Evolutionary conservation across 2,888 invertebrate species (phyloP), one percentile per base, ranked within the genome.

Genomic region (Belgica antarctica): DNA sequence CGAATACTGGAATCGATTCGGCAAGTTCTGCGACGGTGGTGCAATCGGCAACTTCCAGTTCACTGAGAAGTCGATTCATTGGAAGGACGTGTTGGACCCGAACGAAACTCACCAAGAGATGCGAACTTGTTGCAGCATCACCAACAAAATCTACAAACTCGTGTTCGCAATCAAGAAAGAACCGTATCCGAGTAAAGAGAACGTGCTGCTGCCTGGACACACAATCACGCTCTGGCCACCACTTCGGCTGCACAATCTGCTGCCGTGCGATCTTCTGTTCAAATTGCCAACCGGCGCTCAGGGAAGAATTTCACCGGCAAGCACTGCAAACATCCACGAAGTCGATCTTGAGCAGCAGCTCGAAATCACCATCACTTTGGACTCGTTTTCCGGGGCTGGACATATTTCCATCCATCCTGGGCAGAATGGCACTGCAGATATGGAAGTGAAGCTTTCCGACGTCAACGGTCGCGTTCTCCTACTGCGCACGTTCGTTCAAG

Each of bases 221-320:
- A 87, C 89, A 15, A 87, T 98, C 72, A 86, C 88, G 1, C 81
- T 99, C 59, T 82, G 92, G 73, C 91, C 96, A 25, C 93, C 94
- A 0, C 82, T 98, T 17, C 84, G 89, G 15, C 78, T 97, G 2
- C 87, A 89, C 73, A 98, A 97, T 83, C 84, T 97, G 72, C 84
- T 98, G 66, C 97, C 97, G 0, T 84, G 89, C 73, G 92, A 92
- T 79, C 77, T 93, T 71, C 82, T 85, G 70, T 91, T 85, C 75
- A 85, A 85, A 75, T 80, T 83, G 41, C 80, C 81, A 12, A 79
- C 78, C 1, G 73, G 74, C 4, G 76, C 75, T 61, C 78, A 75
- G 25, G 83, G 83, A 0, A 77, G 83, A 73, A 81, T 84, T 10
- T 76, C 77, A 71, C 79, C 83, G 0, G 82, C 83, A 1, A 76